Conservation (phyloP, 2,113 vertebrate species). For the Promerops cafer region DNA sequence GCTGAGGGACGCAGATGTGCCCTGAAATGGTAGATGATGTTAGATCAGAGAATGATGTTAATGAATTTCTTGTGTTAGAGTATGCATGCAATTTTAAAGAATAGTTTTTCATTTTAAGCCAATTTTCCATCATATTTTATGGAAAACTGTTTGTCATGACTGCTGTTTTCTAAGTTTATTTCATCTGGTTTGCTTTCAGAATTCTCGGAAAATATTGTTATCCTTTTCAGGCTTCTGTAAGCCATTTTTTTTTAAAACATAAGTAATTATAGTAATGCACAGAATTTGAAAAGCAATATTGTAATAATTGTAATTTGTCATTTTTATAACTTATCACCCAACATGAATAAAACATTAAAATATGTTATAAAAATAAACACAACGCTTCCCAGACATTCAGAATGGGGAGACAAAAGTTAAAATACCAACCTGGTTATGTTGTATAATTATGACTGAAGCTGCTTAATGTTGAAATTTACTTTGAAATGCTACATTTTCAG, state of each 20-base stretch:
- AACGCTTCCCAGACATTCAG: neutral
- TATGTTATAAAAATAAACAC: neutral
- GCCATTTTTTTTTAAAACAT: neutral
- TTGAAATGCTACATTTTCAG: neutral
- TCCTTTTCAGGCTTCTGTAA: neutral
- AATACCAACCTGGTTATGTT: neutral
- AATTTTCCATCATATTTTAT: neutral
- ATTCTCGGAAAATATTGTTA: neutral
- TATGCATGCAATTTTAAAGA: neutral
- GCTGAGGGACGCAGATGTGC: neutral
- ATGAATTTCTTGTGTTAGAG: neutral
- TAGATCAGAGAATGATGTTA: neutral
- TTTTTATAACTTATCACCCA: neutral
- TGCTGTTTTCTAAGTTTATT: neutral
- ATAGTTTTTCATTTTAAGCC: neutral
- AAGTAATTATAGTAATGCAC: neutral
- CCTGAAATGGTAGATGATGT: neutral
- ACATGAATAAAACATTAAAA: neutral
- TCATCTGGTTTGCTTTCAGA: neutral
- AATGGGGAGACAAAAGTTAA: neutral
- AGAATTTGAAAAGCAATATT: neutral
- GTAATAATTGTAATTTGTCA: neutral
- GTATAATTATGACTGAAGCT: neutral
- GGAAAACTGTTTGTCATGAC: neutral
- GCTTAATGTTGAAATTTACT: neutral